Percentiles rank a stretch among this genome's conserved stretches.
Conservation (phyloP, 1,140 invertebrate genomes). For the Phymorhynchus buccinoides region DNA sequence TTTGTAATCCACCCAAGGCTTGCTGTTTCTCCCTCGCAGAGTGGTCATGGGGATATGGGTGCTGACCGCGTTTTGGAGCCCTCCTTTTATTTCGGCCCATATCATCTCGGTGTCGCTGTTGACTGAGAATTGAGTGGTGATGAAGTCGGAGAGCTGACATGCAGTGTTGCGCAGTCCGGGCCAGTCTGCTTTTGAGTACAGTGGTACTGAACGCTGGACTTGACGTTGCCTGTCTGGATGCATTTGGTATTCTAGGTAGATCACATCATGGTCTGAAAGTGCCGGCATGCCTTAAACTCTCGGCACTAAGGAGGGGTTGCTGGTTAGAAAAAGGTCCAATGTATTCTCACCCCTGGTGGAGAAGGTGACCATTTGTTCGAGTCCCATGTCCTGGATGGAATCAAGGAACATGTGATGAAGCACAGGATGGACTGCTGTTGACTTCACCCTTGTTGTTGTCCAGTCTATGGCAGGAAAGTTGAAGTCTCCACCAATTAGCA, state of each 20-base stretch:
- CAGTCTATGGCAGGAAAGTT: constrained; percentile 4
- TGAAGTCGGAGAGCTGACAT: not conserved
- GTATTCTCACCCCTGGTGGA: not conserved
- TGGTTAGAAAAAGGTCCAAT: not conserved
- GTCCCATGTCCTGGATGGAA: not conserved
- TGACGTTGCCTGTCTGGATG: not conserved
- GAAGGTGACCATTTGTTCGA: not conserved
- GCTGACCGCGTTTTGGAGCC: not conserved
- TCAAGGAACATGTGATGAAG: constrained; percentile 1
- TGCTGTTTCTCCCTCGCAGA: not conserved
- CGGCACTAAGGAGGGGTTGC: not conserved
- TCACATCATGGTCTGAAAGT: constrained; percentile 6
- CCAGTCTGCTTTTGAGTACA: not conserved
- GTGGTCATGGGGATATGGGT: not conserved
- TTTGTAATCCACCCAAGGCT: not conserved
- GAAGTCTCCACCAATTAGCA: not conserved
- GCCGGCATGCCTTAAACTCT: not conserved
- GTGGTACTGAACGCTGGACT: not conserved
- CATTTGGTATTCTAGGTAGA: not conserved
- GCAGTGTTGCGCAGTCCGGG: not conserved
- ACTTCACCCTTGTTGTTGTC: not conserved
- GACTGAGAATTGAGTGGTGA: too few relatives aligned
- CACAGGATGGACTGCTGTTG: not conserved
- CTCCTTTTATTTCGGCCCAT: not conserved
- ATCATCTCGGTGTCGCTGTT: too few relatives aligned